Evolutionary conservation across 1,140 invertebrate genomes (phyloP), one percentile per base, ranked within the genome.

Genomic region (Scaptomyza graminum): DNA sequence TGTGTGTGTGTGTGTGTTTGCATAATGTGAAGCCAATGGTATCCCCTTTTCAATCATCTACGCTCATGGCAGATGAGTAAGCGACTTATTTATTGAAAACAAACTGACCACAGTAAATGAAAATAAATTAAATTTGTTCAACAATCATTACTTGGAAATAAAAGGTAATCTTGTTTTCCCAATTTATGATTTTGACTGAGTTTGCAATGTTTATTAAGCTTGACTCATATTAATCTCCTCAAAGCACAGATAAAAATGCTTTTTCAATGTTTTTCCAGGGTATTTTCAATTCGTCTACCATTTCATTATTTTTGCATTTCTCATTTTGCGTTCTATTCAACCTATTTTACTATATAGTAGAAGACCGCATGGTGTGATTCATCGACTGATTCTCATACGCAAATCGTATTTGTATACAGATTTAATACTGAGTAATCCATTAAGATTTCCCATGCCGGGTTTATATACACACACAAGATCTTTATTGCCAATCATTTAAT

Each of bases 41-140:
- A 64, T 44, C 50, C 67, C 54, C 51, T 54, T 50, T 34, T 57
- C 13, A 22, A 28, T 9, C 54, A 66, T 49, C 64, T 31, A 59
- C 37, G 34, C 18, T 52, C 47, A 18, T 52, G 56, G 9, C 49
- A 52, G 62, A 71, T 71, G 68, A 71, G 46, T 71, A 71, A 71
- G 52, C 68, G 46, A 16, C n/a, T 56, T 1, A 22, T n/a, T n/a
- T n/a, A n/a, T n/a, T n/a, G n/a, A n/a, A n/a, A n/a, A n/a, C n/a
- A n/a, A n/a, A n/a, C n/a, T n/a, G n/a, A n/a, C n/a, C n/a, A n/a
- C n/a, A n/a, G n/a, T n/a, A n/a, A n/a, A n/a, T n/a, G n/a, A n/a
- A n/a, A n/a, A n/a, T n/a, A n/a, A n/a, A n/a, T n/a, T n/a, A n/a
- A n/a, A n/a, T n/a, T n/a, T n/a, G n/a, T n/a, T n/a, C n/a, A n/a